phyloP scores from a whole-genome alignment of 2,888 invertebrate genomes.

The Lypha dubia region DNA sequence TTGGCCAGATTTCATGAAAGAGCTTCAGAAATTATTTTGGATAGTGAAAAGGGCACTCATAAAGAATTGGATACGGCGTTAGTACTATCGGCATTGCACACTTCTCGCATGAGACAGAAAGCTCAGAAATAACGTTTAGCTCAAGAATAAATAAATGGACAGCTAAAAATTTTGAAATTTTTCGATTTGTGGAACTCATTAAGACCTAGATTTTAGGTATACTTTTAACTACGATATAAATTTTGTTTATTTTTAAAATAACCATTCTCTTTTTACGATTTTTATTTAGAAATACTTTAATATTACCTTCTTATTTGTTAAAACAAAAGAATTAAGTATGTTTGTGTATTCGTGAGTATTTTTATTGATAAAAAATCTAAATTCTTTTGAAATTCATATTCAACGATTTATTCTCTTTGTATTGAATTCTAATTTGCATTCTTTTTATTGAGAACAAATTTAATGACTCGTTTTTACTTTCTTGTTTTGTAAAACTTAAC shows the following conservation, averaged over 20 bases:
- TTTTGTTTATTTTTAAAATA: background rate
- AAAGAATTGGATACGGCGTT: constrained; percentile 96
- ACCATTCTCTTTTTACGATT: background rate
- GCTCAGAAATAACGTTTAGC: constrained; percentile 62
- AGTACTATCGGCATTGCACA: constrained; percentile 92
- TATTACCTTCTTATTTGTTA: background rate
- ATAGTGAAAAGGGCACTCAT: constrained; percentile 93
- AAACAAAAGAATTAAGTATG: constrained; percentile 2
- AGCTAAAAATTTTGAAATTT: constrained; percentile 41
- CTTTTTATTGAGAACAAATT: no score
- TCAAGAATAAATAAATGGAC: constrained; percentile 17
- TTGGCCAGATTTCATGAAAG: constrained; percentile 93
- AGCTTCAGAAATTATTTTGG: constrained; percentile 92
- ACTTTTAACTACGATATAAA: background rate
- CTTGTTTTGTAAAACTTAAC: no score
- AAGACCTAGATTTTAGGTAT: background rate
- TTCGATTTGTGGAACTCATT: background rate
- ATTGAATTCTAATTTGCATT: no score
- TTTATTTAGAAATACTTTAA: constrained; percentile 2
- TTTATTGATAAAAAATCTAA: no score
- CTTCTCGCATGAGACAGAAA: constrained; percentile 78
- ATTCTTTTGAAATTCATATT: no score
- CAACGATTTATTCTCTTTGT: no score
- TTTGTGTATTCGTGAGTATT: background rate
- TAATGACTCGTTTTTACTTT: no score